Conservation (phyloP, 2,888 invertebrate genomes). For the Baronia brevicornis region DNA sequence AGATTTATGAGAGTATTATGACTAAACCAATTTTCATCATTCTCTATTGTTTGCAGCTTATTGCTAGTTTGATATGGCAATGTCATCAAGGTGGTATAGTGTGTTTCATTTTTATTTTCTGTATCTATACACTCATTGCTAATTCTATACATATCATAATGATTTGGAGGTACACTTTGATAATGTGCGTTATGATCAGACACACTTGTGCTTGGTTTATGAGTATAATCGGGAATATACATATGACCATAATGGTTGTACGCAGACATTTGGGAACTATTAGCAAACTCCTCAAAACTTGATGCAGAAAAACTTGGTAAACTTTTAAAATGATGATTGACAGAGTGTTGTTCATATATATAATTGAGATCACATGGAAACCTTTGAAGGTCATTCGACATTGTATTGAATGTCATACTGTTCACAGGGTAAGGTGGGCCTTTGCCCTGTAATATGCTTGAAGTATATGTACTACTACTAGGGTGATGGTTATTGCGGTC, state of each 20-base stretch:
- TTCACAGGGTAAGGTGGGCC: slow-evolving; percentile 47
- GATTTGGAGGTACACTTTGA: slow-evolving; percentile 46
- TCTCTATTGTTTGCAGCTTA: slow-evolving; percentile 79
- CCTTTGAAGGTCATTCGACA: slow-evolving; percentile 53
- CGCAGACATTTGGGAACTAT: slow-evolving; percentile 67
- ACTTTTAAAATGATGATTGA: slow-evolving; percentile 51
- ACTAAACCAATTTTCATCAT: slow-evolving; percentile 69
- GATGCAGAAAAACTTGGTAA: slow-evolving; percentile 67
- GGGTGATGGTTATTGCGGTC: slow-evolving; percentile 53
- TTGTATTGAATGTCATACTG: slow-evolving; percentile 46
- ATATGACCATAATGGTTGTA: slow-evolving; percentile 69
- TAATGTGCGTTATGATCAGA: slow-evolving; percentile 53
- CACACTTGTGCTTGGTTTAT: slow-evolving; percentile 45
- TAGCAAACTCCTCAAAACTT: slow-evolving; percentile 72
- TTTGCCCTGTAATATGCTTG: slow-evolving; percentile 61
- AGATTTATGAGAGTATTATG: slow-evolving; percentile 56
- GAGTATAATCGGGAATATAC: slow-evolving; percentile 61
- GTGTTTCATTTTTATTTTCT: slow-evolving; percentile 70
- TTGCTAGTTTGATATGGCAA: slow-evolving; percentile 77
- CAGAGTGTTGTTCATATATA: slow-evolving; percentile 46
- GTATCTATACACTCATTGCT: slow-evolving; percentile 48
- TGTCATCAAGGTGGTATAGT: slow-evolving; percentile 81
- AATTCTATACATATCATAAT: slow-evolving; percentile 62
- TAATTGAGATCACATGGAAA: slow-evolving; percentile 68
- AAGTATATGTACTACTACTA: slow-evolving; percentile 62